Conservation (phyloP, 2,888 invertebrate genomes). For the Rhopalosiphum nymphaeae region DNA sequence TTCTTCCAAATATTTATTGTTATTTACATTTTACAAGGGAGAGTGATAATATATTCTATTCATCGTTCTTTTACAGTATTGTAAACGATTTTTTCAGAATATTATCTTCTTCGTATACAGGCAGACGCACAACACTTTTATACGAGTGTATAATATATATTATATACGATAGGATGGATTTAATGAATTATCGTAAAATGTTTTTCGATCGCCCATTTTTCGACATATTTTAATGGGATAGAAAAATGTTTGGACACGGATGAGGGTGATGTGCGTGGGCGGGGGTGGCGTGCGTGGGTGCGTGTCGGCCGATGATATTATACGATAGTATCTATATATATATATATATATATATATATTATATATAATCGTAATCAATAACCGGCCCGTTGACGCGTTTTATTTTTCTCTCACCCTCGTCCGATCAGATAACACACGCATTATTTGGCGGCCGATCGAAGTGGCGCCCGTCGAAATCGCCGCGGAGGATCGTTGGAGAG, state of each 20-base stretch:
- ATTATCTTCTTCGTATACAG: not conserved
- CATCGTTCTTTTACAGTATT: constrained; percentile 8
- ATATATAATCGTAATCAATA: constrained; percentile 25
- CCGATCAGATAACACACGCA: constrained; percentile 31
- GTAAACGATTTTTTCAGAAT: constrained; percentile 8
- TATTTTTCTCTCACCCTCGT: constrained; percentile 36
- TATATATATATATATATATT: constrained; percentile 10
- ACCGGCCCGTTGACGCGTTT: constrained; percentile 41
- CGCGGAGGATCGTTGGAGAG: not conserved
- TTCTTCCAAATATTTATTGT: constrained; percentile 12
- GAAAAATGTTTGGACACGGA: constrained; percentile 15
- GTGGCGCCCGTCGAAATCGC: constrained; percentile 13
- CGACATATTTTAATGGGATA: constrained; percentile 21
- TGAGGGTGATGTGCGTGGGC: not conserved
- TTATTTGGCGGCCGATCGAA: constrained; percentile 8
- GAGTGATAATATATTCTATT: not conserved
- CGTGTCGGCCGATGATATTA: not conserved
- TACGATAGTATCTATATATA: not conserved
- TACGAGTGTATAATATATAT: not conserved
- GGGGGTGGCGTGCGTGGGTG: not conserved
- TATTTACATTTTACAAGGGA: constrained; percentile 30
- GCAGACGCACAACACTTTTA: not conserved
- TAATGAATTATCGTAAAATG: constrained; percentile 18
- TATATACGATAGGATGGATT: not conserved
- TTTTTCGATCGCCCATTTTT: not conserved